Base-by-base conservation (phyloP, 2,888 invertebrate species). In the Mactromeris polynyma region DNA sequence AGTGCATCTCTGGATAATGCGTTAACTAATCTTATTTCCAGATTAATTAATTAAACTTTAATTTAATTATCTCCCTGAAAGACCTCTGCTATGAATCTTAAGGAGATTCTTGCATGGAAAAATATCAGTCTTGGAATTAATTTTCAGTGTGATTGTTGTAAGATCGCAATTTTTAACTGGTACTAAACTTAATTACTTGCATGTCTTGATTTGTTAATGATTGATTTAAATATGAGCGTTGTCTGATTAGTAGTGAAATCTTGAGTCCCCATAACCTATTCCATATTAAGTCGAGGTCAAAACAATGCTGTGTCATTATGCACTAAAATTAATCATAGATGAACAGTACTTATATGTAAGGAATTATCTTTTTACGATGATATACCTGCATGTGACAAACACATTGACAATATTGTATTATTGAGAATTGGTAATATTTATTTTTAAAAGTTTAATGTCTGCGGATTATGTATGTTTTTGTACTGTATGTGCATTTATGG, bases 31-130 rank as follows among this genome's bases (percentile, higher is more conserved):
- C 26, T n/a, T 64, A 64, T 64, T 64, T 64, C 7, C 58, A 26
- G 58, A 64, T 64, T 64, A 64, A 64, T 64, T 64, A 64, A 64
- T 64, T 64, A 64, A 64, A 26, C 58, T 64, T 64, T 26, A 64
- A 64, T 64, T 26, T 1, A 64, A 64, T 64, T 64, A 64, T 26
- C 58, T 64, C 26, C 26, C 58, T 19, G 26, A 64, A 64, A n/a
- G 26, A 64, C 58, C 58, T 64, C 58, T 2, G 58, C 26, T 11
- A 26, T 64, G 58, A 64, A 64, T 64, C 58, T 64, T 64, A 26
- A 26, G n/a, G 58, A 64, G 58, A 26, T 9, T 64, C 26, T 64
- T 64, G n/a, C 58, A 64, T 64, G 6, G 26, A 64, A 64, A n/a
- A 64, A 21, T 64, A n/a, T 64, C 58, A 2, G 1, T 64, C 58